Base-by-base conservation (phyloP, 2,113 vertebrate genomes). In the Thymallus thymallus region DNA sequence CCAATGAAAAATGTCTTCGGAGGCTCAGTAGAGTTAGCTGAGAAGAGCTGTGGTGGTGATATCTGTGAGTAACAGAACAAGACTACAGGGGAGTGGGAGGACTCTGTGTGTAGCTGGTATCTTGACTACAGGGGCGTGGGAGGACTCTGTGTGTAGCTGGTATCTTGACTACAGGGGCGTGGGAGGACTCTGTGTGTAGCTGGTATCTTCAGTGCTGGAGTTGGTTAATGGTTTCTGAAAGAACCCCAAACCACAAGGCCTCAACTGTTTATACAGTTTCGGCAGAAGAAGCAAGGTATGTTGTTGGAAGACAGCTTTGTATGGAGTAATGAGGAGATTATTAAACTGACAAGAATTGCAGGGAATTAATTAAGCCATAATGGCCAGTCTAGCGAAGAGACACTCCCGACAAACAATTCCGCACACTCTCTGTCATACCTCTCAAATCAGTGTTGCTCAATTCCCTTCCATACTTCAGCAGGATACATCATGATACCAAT, bases 31-130 rank as follows among this genome's bases (percentile, higher is more conserved):
- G 35, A 41, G 14, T 5, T 4, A 16, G 58, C 5, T 1, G 7
- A 16, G 12, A 12, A 22, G 13, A 32, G 41, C 30, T 55, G 23
- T n/a, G 32, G 13, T 10, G 9, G 22, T 29, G 68, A 48, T 12
- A 12, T 1, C 29, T 60, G 48, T 68, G 14, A 69, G 30, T 4
- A 79, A 85, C 89, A 86, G 85, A 85, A 88, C 87, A 74, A 4
- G n/a, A 14, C 23, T 2, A 26, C 62, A 41, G n/a, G n/a, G n/a
- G n/a, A n/a, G n/a, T n/a, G n/a, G n/a, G n/a, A n/a, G n/a, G n/a
- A n/a, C n/a, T n/a, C n/a, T n/a, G n/a, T n/a, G n/a, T n/a, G n/a
- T n/a, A n/a, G n/a, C n/a, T n/a, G n/a, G n/a, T n/a, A n/a, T n/a
- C n/a, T n/a, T n/a, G n/a, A n/a, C n/a, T n/a, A n/a, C n/a, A n/a